These are phyloP conservation scores for Aphidius gifuensis DNA, from an alignment of 1,140 invertebrate genomes.

Conservation along the genomic window DNA sequence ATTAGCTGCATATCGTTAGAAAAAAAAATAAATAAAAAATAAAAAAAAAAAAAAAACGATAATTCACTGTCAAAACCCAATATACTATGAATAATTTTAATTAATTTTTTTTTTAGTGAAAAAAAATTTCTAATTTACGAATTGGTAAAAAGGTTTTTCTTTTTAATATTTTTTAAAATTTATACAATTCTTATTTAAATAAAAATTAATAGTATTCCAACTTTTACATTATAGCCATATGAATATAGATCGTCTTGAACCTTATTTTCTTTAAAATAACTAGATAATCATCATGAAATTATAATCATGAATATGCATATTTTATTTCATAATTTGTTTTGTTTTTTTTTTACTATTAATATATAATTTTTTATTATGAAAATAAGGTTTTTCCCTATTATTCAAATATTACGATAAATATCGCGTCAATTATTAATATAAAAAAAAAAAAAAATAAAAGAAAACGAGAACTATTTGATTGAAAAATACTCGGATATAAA, in stretches of 20 bases:
- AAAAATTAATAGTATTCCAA: constrained; percentile 39
- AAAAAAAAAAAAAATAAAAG: no score
- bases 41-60: no score
- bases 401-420: no score
- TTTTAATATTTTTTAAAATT: not conserved
- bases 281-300: no score
- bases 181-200: not conserved
- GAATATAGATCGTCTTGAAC: constrained; percentile 35
- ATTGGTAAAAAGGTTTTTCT: no score
- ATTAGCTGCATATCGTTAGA: constrained; percentile 17
- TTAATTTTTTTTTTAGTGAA: not conserved
- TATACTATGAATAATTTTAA: no score
- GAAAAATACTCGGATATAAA: no score
- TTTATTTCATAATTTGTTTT: constrained; percentile 3
- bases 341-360: constrained; percentile 1
- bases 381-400: no score
- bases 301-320: constrained; percentile 19
- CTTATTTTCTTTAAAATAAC: constrained; percentile 37
- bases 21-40: constrained; percentile 26
- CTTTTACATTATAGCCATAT: constrained; percentile 47
- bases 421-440: no score
- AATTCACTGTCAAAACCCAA: no score
- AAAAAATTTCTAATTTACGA: not conserved
- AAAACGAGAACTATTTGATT: no score
- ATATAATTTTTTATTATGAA: no score